Base-by-base conservation (phyloP, 2,113 vertebrate species). In the pig (Sus scrofa) region DNA sequence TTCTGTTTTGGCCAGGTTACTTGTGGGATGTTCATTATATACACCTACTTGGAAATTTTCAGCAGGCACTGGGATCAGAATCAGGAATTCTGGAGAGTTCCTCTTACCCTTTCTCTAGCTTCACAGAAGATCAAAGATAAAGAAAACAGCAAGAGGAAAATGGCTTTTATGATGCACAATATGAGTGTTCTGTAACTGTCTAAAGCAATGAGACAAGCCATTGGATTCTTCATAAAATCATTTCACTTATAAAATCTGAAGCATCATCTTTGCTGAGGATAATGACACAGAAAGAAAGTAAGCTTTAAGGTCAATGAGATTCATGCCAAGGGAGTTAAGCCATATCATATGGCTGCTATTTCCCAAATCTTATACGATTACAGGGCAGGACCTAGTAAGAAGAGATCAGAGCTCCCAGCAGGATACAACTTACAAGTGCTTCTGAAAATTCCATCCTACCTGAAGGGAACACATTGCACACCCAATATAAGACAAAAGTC, bases 121-220 rank as follows among this genome's bases (percentile, higher is more conserved):
- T 83, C 30, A 73, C 5, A 65, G 32, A 73, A 85, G 37, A 77
- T 4, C 19, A 30, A 68, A 34, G 27, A 75, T 52, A 73, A 73
- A 82, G n/a, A 79, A 84, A 91, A 67, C 6, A 50, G 20, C 50
- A 70, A 56, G 24, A 83, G 37, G 27, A 96, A 93, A 89, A 91
- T 1, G 39, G 86, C 22, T 82, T 58, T 77, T n/a, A 34, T 18
- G 70, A 92, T 27, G 60, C 19, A 56, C 27, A 73, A 30, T 19
- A 9, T 70, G 32, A 91, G 7, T 77, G 58, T 27, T 75, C 13
- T 32, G 11, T 37, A 60, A 67, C 37, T 54, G 70, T 75, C 37
- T 24, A 56, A 60, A 82, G 60, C 24, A 77, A 27, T 22, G 18
- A 89, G 19, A 83, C 22, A 44, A 77, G 68, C 32, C 39, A 14